Evolutionary conservation across 2,797 vertebrate genomes (phyloP).

Genomic region (Zalophus californianus): DNA sequence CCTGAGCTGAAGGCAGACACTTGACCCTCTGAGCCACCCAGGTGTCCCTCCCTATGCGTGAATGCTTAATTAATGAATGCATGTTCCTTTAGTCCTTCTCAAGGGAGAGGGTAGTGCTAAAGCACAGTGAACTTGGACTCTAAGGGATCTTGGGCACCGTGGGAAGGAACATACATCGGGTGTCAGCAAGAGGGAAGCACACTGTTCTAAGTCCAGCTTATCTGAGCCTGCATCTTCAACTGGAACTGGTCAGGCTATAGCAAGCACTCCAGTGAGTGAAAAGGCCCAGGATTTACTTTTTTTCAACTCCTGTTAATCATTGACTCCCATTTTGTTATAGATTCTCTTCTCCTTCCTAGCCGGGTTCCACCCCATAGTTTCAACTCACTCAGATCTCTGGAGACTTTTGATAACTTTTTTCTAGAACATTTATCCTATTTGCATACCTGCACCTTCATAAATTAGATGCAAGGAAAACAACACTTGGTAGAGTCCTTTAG

Average conservation of each 20-base stretch:
- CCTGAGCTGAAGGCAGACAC: no score
- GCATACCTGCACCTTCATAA: not conserved
- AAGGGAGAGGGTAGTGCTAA: not conserved
- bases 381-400: not conserved
- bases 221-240: not conserved
- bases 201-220: not conserved
- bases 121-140: not conserved
- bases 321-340: not conserved
- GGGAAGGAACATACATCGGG: not conserved
- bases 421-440: constrained; percentile 1
- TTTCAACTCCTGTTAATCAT: constrained; percentile 22
- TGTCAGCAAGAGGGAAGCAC: not conserved
- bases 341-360: not conserved
- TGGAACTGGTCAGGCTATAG: not conserved
- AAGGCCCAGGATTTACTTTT: not conserved
- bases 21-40: no score
- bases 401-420: not conserved
- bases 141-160: not conserved
- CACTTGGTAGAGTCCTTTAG: not conserved
- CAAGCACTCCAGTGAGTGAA: not conserved
- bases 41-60: not conserved
- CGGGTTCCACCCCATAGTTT: not conserved
- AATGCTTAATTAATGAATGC: not conserved
- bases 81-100: not conserved
- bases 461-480: constrained; percentile 44